Conservation (phyloP, 2,888 invertebrate genomes). For the Pharmacophagus antenor region DNA sequence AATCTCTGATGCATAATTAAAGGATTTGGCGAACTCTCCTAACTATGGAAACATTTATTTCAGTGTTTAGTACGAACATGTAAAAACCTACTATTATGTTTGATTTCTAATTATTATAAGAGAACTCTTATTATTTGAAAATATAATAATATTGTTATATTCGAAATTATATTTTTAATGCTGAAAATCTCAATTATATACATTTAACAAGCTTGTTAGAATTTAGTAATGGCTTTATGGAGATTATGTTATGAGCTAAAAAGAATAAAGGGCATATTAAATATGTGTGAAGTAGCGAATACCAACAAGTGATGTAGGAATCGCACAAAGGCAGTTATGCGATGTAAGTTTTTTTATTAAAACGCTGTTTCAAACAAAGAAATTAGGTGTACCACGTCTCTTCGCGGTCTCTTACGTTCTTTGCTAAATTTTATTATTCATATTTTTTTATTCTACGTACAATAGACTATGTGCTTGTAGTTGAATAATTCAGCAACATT, state of each 20-base stretch:
- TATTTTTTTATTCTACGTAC: background rate
- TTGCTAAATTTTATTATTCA: constrained; percentile 18
- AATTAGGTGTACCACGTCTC: constrained; percentile 22
- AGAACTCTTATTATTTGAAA: too few relatives aligned
- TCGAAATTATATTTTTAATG: too few relatives aligned
- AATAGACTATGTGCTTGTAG: background rate
- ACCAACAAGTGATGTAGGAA: constrained; percentile 15
- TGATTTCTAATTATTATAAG: too few relatives aligned
- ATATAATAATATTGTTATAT: too few relatives aligned
- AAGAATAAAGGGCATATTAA: constrained; percentile 13
- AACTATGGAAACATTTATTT: too few relatives aligned
- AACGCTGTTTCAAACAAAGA: constrained; percentile 16
- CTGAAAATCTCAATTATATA: background rate
- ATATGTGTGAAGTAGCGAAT: constrained; percentile 14
- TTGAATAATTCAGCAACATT: too few relatives aligned
- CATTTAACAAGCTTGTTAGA: background rate
- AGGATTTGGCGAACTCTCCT: too few relatives aligned
- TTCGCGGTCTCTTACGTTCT: constrained; percentile 3
- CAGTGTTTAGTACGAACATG: too few relatives aligned
- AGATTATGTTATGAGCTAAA: constrained; percentile 10
- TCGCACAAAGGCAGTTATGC: constrained; percentile 14
- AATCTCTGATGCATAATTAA: too few relatives aligned
- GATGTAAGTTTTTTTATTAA: constrained; percentile 27
- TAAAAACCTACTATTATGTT: too few relatives aligned
- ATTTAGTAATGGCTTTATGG: background rate